phyloP scores from a whole-genome alignment of 2,797 vertebrate species.

The Gymnoscopelus microlampas region DNA sequence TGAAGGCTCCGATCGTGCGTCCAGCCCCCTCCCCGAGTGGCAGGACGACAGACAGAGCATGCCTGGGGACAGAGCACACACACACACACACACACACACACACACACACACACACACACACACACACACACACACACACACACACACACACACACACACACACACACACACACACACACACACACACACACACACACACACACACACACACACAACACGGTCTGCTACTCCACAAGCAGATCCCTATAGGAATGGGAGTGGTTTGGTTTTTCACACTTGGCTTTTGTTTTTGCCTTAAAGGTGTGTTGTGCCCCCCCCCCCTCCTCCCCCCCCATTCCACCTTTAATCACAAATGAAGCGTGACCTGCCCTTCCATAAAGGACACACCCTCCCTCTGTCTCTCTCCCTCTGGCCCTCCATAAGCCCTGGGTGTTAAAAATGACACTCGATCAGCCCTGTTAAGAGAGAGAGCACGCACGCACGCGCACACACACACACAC shows the following conservation, averaged over 20 bases:
- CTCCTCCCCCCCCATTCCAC: conserved; percentile 6
- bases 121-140: conserved; percentile 40
- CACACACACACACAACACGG: too few relatives aligned
- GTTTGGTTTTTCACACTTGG: conserved; percentile 10
- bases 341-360: conserved; percentile 57
- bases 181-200: too few relatives aligned
- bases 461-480: too few relatives aligned
- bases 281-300: conserved; percentile 46
- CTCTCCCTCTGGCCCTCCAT: conserved; percentile 24
- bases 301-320: conserved; percentile 32
- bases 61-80: conserved; percentile 34
- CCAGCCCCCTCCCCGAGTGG: conserved; percentile 66
- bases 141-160: too few relatives aligned
- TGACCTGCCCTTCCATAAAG: conserved; percentile 47
- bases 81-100: conserved; percentile 49
- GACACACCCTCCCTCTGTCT: conserved; percentile 32
- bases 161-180: conserved; percentile 7
- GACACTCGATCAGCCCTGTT: conserved; percentile 18
- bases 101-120: conserved; percentile 51
- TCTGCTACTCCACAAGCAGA: conserved; percentile 18
- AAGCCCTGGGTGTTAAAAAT: conserved; percentile 49
- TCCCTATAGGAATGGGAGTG: conserved; percentile 31
- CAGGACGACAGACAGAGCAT: conserved; percentile 22
- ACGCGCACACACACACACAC: too few relatives aligned
- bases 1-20: conserved; percentile 76